Evolutionary conservation across 2,888 invertebrate species (phyloP), one percentile per base, ranked within the genome.

Genomic region (Nebria salina): DNA sequence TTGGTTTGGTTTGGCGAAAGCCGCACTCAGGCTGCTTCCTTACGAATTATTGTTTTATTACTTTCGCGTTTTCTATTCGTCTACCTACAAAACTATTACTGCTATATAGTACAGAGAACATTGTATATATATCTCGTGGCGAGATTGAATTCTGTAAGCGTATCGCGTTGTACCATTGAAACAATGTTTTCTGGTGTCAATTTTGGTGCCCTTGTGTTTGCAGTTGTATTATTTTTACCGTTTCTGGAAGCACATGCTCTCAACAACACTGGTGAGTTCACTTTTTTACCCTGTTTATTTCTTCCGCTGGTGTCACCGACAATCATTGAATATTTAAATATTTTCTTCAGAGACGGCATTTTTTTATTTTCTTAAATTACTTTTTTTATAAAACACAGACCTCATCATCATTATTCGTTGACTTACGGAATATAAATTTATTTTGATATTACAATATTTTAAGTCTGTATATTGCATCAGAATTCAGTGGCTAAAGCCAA

Each of bases 101-200:
- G 3, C 54, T 3, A 54, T 54, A 54, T 54, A 54, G 54, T 54
- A 54, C 54, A 54, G 11, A 54, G 54, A 54, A 54, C 54, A 54
- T 54, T 54, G 8, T 13, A 54, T 54, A 54, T 54, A 54, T 54
- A 54, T 54, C 13, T 54, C 54, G 54, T 54, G 11, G 54, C 6
- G 66, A 13, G 13, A 66, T 25, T 66, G 25, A 66, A 66, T 66
- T 25, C n/a, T 15, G 66, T 15, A 70, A 25, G 25, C 70, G 11
- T 70, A 34, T 70, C 26, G 25, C 70, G 70, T 54, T 54, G 54
- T 54, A 54, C 54, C 54, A 54, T 54, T 54, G 54, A 54, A 77
- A 77, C 70, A 70, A 77, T 77, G 77, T 77, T 70, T 43, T 77
- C 78, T 43, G 65, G 66, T 42, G 72, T 78, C 65, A 80, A 80